Percentiles rank a stretch among this genome's conserved stretches.
These are phyloP conservation scores for Dolichopus griseipennis DNA, from an alignment of 2,888 invertebrate genomes.

Conservation along the genomic window DNA sequence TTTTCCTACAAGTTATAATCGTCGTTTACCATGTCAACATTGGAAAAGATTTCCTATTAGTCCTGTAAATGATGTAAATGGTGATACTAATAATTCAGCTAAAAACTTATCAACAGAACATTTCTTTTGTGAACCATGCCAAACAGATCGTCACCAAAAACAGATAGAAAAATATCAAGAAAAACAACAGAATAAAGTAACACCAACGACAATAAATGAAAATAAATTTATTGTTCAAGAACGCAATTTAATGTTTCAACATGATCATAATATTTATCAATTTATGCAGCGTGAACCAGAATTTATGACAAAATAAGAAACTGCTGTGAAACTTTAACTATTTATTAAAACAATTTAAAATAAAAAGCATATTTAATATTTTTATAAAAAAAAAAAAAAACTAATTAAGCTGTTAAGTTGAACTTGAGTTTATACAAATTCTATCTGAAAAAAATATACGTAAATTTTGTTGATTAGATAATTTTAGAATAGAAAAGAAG, in stretches of 20 bases:
- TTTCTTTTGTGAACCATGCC: not conserved
- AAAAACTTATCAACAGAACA: not conserved
- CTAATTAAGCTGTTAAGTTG: too few species aligned
- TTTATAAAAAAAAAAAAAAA: too few species aligned
- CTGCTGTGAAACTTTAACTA: too few species aligned
- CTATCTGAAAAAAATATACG: too few species aligned
- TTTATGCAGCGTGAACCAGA: constrained; percentile 9
- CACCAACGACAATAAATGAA: not conserved
- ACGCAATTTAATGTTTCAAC: not conserved
- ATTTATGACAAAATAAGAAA: too few species aligned
- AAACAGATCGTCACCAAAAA: not conserved
- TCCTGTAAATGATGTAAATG: not conserved
- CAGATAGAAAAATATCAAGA: not conserved
- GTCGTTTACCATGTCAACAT: constrained; percentile 17
- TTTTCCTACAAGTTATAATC: constrained; percentile 17
- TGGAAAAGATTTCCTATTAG: constrained; percentile 17
- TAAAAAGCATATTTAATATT: too few species aligned
- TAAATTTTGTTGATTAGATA: too few species aligned
- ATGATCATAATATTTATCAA: constrained; percentile 4
- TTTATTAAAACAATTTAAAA: too few species aligned
- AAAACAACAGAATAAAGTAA: not conserved
- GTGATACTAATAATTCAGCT: not conserved
- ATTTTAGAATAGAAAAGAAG: too few species aligned
- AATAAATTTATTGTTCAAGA: constrained; percentile 8
- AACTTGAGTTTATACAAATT: too few species aligned